Evolutionary conservation across 2,888 invertebrate genomes (phyloP).

Genomic region (Acrobeloides nanus): DNA sequence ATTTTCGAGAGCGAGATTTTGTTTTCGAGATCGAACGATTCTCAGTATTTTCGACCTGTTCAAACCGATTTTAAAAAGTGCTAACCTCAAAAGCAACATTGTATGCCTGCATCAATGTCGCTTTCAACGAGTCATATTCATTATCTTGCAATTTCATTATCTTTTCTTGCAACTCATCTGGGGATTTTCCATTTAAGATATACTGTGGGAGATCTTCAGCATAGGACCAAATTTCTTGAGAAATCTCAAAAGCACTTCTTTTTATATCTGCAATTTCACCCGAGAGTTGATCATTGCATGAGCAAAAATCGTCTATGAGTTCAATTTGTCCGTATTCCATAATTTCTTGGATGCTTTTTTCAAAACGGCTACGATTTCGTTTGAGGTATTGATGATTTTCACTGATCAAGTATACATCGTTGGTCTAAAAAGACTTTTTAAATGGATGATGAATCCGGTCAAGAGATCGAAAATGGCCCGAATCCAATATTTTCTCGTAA

Average conservation of each 20-base stretch:
- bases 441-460: too few species aligned
- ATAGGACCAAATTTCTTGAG: slow-evolving; percentile 22
- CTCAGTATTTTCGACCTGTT: too few species aligned
- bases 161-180: slow-evolving; percentile 11
- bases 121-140: slow-evolving; percentile 17
- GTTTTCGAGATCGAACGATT: too few species aligned
- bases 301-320: slow-evolving; percentile 18
- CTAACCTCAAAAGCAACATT: slow-evolving; percentile 21
- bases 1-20: too few species aligned
- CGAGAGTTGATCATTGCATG: slow-evolving; percentile 20
- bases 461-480: too few species aligned
- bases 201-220: slow-evolving; percentile 18
- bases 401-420: slow-evolving; percentile 14
- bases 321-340: slow-evolving; percentile 7
- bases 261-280: slow-evolving; percentile 14
- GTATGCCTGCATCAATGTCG: slow-evolving; percentile 21
- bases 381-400: slow-evolving; percentile 11
- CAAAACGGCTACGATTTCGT: slow-evolving; percentile 9
- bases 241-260: slow-evolving; percentile 12
- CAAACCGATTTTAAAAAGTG: neutral
- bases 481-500: too few species aligned
- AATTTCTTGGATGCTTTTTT: slow-evolving; percentile 13
- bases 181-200: slow-evolving; percentile 13
- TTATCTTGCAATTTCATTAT: too few species aligned
- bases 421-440: neutral